phyloP scores from a whole-genome alignment of 2,797 vertebrate species.

The Holocentrus rufus region DNA sequence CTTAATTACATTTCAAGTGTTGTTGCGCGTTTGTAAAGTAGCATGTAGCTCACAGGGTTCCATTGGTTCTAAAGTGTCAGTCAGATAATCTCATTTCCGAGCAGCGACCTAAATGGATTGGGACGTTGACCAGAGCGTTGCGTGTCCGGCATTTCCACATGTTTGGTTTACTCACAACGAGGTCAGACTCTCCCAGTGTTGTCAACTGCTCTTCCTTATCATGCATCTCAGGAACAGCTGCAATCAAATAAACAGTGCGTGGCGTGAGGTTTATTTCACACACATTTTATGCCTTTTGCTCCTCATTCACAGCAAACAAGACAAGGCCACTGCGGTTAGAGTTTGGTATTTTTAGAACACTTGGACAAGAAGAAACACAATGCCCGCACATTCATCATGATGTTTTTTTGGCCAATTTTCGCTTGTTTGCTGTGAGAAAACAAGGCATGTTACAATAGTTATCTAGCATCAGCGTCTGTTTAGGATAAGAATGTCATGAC shows the following conservation, averaged over 20 bases:
- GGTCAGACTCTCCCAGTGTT: constrained; percentile 62
- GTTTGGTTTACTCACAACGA: constrained; percentile 70
- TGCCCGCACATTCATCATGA: constrained; percentile 35
- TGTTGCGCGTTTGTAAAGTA: constrained; percentile 49
- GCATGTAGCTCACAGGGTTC: constrained; percentile 48
- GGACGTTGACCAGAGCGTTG: constrained; percentile 64
- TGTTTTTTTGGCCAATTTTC: constrained; percentile 37
- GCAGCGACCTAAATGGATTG: constrained; percentile 67
- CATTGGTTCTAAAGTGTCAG: constrained; percentile 63
- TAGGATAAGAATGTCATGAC: neutral
- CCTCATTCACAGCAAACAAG: constrained; percentile 29
- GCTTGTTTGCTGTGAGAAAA: constrained; percentile 25
- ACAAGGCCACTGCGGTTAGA: constrained; percentile 53
- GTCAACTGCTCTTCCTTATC: constrained; percentile 55
- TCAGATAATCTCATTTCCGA: constrained; percentile 74
- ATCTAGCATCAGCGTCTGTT: neutral
- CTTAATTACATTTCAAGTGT: constrained; percentile 61
- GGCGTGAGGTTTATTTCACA: constrained; percentile 65
- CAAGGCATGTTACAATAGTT: constrained; percentile 31
- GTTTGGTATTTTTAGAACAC: constrained; percentile 65
- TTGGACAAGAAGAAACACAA: constrained; percentile 15
- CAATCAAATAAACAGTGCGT: constrained; percentile 73
- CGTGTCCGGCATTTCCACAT: constrained; percentile 61
- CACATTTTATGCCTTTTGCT: constrained; percentile 52
- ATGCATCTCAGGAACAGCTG: constrained; percentile 72